These are phyloP conservation scores for Halesus radiatus DNA, from an alignment of 1,140 invertebrate genomes.

Conservation along the genomic window DNA sequence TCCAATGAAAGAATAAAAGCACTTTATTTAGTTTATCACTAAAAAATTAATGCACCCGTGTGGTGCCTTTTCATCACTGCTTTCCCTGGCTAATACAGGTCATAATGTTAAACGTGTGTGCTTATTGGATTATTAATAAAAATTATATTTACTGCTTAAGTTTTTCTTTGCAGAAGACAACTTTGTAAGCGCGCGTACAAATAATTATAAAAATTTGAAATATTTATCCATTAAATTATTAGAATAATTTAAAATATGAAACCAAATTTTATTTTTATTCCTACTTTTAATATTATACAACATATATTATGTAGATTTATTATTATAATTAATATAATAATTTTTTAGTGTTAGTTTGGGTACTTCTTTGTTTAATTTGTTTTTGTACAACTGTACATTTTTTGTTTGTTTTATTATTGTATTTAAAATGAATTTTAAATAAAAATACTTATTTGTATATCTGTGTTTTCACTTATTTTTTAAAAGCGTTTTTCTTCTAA, in stretches of 20 bases:
- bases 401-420: slow-evolving; percentile 27
- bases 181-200: background rate
- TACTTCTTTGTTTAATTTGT: background rate
- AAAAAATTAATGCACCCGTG: no score
- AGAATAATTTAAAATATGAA: slow-evolving; percentile 28
- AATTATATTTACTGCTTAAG: no score
- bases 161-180: background rate
- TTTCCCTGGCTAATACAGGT: no score
- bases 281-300: background rate
- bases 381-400: no score
- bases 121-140: no score
- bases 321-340: slow-evolving; percentile 4
- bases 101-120: no score
- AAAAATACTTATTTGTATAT: slow-evolving; percentile 4
- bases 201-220: slow-evolving; percentile 11
- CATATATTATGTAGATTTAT: background rate
- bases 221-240: slow-evolving; percentile 22
- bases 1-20: no score
- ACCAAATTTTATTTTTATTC: slow-evolving; percentile 26
- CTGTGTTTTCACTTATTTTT: background rate
- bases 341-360: background rate
- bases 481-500: no score
- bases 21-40: no score
- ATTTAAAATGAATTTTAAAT: slow-evolving; percentile 25
- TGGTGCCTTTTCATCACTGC: no score